These are phyloP conservation scores for Silurus lanzhouensis DNA, from an alignment of 2,797 vertebrate species.

Conservation along the genomic window DNA sequence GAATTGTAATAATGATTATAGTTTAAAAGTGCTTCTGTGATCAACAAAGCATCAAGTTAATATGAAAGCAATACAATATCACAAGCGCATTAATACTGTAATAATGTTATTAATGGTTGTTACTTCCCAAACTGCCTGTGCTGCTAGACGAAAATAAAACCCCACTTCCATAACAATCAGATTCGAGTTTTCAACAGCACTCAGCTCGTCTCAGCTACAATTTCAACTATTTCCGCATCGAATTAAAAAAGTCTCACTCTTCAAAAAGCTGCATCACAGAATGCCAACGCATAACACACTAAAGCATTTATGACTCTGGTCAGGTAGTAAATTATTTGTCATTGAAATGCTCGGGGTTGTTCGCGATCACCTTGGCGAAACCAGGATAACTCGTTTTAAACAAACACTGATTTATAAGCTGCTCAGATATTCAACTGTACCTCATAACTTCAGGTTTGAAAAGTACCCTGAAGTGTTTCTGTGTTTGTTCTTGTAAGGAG, in stretches of 20 bases:
- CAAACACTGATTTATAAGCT: conserved; percentile 17
- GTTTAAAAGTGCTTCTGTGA: background rate
- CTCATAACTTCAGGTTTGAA: conserved; percentile 14
- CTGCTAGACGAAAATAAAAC: background rate
- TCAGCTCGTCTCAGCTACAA: background rate
- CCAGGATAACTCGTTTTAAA: conserved; percentile 49
- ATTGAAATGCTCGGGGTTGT: conserved; percentile 11
- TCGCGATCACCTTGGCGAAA: conserved; percentile 33
- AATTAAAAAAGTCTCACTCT: background rate
- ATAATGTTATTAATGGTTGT: background rate
- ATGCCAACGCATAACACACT: background rate
- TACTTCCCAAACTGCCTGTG: background rate
- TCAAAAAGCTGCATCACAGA: background rate
- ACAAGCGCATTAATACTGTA: background rate
- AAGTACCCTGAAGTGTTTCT: background rate
- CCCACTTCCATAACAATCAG: too few species aligned
- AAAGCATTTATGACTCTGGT: background rate
- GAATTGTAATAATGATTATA: background rate
- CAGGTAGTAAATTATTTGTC: conserved; percentile 33
- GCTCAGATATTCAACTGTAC: conserved; percentile 16
- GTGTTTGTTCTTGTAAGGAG: conserved; percentile 4
- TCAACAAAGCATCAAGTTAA: background rate
- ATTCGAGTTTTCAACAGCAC: background rate
- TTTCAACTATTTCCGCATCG: background rate
- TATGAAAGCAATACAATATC: background rate